A percentile compares a stretch with the other conserved stretches of the same genome.
These are phyloP conservation scores for Notospermus geniculatus DNA, from an alignment of 1,140 invertebrate species.

Conservation along the genomic window DNA sequence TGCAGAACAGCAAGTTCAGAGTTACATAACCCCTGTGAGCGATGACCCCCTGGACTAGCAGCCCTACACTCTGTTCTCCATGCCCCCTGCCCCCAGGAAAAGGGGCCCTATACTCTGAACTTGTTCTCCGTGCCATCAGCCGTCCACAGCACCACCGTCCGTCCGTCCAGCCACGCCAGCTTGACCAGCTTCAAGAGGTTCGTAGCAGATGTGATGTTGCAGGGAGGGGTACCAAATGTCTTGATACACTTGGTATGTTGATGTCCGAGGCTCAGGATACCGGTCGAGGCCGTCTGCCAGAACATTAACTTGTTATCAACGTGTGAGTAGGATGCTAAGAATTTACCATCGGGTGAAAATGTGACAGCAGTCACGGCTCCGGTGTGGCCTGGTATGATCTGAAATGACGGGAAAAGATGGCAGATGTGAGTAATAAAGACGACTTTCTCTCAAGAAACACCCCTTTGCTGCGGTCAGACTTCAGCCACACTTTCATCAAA, in stretches of 20 bases:
- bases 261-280: conserved; percentile 51
- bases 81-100: too few relatives aligned
- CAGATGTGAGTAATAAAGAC: too few relatives aligned
- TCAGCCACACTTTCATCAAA: too few relatives aligned
- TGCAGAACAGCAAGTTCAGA: too few relatives aligned
- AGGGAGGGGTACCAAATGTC: conserved; percentile 36
- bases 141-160: conserved; percentile 41
- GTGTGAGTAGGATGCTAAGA: conserved; percentile 91
- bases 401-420: too few relatives aligned
- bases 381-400: conserved; percentile 83
- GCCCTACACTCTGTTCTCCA: too few relatives aligned
- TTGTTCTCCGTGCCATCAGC: conserved; percentile 49
- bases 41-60: too few relatives aligned
- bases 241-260: conserved; percentile 52
- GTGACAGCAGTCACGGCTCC: conserved; percentile 85
- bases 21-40: too few relatives aligned
- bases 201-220: conserved; percentile 34
- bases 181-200: conserved; percentile 48
- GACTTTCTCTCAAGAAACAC: too few relatives aligned
- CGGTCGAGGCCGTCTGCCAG: conserved; percentile 73
- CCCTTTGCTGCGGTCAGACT: too few relatives aligned
- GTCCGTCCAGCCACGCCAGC: conserved; percentile 48
- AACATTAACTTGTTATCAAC: conserved; percentile 94
- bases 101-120: conserved; percentile 30
- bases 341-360: conserved; percentile 97